Percentiles rank a stretch among this genome's conserved stretches.
Conservation (phyloP, 2,888 invertebrate genomes). For the Protophormia terraenovae region DNA sequence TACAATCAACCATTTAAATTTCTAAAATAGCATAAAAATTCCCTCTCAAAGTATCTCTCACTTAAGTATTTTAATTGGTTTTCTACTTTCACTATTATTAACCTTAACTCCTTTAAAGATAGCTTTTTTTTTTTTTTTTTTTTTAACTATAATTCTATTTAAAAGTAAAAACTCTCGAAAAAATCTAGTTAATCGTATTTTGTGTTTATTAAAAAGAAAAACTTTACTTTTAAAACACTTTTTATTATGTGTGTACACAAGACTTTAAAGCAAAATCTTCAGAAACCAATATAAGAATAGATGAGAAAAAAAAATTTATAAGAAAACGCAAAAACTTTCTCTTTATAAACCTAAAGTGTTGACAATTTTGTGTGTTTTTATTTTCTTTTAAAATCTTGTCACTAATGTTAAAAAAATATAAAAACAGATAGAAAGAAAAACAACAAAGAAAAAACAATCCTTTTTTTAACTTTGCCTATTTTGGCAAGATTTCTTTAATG, state of each 20-base stretch:
- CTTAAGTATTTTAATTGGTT: too few relatives aligned
- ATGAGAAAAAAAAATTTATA: neutral
- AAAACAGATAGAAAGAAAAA: neutral
- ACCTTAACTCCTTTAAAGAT: neutral
- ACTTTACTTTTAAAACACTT: neutral
- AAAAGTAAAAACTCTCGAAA: neutral
- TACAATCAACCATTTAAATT: too few relatives aligned
- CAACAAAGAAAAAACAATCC: neutral
- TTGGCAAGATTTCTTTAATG: neutral
- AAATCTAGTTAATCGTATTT: neutral
- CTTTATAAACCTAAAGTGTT: neutral
- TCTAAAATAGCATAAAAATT: too few relatives aligned
- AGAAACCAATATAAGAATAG: neutral
- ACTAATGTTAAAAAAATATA: neutral
- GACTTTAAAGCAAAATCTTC: neutral
- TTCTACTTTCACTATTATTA: neutral
- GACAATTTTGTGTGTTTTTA: neutral
- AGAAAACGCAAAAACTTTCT: neutral
- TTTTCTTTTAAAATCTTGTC: neutral
- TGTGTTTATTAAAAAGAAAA: neutral
- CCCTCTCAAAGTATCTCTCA: too few relatives aligned
- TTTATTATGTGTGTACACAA: neutral
- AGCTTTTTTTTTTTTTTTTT: too few relatives aligned
- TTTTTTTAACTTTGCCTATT: slow-evolving; percentile 19
- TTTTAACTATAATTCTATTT: neutral